Evolutionary conservation across 1,140 invertebrate genomes (phyloP).

Genomic region (Pseudachorutes palmiensis): DNA sequence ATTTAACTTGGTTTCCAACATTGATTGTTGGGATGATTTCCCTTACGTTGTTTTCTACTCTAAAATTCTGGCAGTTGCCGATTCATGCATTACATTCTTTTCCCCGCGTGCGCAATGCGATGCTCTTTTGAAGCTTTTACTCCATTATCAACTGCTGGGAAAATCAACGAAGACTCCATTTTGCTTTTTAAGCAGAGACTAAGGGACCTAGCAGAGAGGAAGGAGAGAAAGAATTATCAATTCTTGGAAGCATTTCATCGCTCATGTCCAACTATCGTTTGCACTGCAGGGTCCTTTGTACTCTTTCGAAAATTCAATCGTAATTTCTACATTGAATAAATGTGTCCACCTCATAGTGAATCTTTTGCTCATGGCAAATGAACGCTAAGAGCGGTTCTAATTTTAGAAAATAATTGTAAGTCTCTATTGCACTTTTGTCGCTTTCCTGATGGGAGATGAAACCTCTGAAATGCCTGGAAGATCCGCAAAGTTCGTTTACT

Average conservation of each 20-base stretch:
- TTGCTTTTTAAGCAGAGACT: neutral
- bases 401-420: neutral
- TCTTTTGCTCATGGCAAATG: constrained; percentile 6
- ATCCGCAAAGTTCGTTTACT: too few relatives aligned
- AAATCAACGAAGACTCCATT: neutral
- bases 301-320: constrained; percentile 17
- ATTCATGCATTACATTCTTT: neutral
- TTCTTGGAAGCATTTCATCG: neutral
- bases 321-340: constrained; percentile 13
- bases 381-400: neutral
- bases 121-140: constrained; percentile 10
- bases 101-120: constrained; percentile 9
- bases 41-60: neutral
- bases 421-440: too few relatives aligned
- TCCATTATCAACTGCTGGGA: constrained; percentile 3
- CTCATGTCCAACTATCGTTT: neutral
- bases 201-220: neutral
- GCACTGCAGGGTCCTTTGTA: constrained; percentile 15
- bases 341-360: constrained; percentile 13
- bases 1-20: constrained; percentile 4
- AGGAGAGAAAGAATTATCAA: neutral
- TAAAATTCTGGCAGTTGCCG: neutral
- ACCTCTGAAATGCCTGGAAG: too few relatives aligned
- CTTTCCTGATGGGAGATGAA: too few relatives aligned
- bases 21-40: neutral